A percentile compares a stretch with the other conserved stretches of the same genome.
These are phyloP conservation scores for Linurgus olivaceus DNA, from an alignment of 2,797 vertebrate genomes.

Conservation along the genomic window DNA sequence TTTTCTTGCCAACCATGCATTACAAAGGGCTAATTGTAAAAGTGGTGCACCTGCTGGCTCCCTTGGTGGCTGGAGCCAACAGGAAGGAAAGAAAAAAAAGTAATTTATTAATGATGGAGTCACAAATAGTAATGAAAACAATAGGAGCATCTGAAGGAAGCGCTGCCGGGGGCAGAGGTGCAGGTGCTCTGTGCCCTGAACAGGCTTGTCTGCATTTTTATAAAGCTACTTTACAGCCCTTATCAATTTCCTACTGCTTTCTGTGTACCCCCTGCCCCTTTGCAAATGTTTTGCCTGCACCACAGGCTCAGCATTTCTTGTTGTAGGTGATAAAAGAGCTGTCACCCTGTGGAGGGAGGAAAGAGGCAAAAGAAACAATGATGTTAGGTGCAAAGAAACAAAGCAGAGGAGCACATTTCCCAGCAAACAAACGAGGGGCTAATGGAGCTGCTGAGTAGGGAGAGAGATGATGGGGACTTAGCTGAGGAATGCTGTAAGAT, in stretches of 20 bases:
- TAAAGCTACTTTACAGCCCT: constrained; percentile 67
- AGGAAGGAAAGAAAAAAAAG: not conserved
- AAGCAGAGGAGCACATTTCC: not conserved
- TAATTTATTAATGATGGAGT: constrained; percentile 79
- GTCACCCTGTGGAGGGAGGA: constrained; percentile 55
- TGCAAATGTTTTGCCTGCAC: constrained; percentile 70
- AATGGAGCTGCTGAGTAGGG: constrained; percentile 14
- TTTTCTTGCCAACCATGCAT: constrained; percentile 77
- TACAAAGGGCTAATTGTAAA: constrained; percentile 79
- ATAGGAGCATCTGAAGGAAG: constrained; percentile 69
- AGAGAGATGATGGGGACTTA: not conserved
- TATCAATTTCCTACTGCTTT: constrained; percentile 68
- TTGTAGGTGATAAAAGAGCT: constrained; percentile 70
- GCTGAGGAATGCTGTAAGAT: not conserved
- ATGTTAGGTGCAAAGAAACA: constrained; percentile 3
- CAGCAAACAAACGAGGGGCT: constrained; percentile 28
- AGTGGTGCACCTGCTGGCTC: constrained; percentile 77
- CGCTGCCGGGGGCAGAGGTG: constrained; percentile 60
- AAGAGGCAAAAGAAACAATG: not conserved
- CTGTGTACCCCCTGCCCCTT: constrained; percentile 61
- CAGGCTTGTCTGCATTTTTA: constrained; percentile 73
- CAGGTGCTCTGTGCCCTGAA: constrained; percentile 71
- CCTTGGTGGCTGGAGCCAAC: constrained; percentile 71
- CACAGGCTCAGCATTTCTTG: constrained; percentile 72
- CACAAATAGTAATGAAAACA: constrained; percentile 76